Conservation (phyloP, 2,888 invertebrate species). For the Calephelis perditalis region DNA sequence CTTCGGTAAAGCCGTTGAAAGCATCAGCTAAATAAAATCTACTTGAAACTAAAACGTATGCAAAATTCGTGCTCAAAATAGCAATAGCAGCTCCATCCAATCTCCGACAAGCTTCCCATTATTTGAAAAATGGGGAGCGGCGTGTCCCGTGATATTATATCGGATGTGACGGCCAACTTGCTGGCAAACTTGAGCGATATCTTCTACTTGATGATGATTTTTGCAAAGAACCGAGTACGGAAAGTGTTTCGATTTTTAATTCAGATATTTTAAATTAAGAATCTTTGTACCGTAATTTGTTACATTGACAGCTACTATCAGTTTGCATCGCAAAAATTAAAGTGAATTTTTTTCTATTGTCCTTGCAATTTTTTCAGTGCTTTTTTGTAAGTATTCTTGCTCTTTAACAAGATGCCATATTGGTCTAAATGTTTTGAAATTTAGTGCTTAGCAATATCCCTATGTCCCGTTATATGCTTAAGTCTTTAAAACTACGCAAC, state of each 20-base stretch:
- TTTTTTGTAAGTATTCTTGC: too few relatives aligned
- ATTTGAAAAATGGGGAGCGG: slow-evolving; percentile 51
- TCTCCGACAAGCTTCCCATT: slow-evolving; percentile 40
- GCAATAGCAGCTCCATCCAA: slow-evolving; percentile 35
- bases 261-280: not conserved
- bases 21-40: slow-evolving; percentile 30
- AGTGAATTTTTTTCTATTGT: too few relatives aligned
- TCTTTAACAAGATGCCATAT: too few relatives aligned
- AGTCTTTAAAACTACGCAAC: too few relatives aligned
- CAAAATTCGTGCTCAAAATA: slow-evolving; percentile 50
- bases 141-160: slow-evolving; percentile 43
- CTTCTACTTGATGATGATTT: not conserved
- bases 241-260: not conserved
- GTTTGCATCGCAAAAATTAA: too few relatives aligned
- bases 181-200: slow-evolving; percentile 37
- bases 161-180: slow-evolving; percentile 44
- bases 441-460: too few relatives aligned
- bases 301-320: too few relatives aligned
- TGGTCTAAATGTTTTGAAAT: too few relatives aligned
- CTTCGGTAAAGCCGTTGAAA: slow-evolving; percentile 24
- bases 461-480: too few relatives aligned
- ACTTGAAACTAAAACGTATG: slow-evolving; percentile 39
- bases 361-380: too few relatives aligned
- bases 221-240: not conserved
- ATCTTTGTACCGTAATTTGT: too few relatives aligned